Base-by-base conservation (phyloP, 1,140 invertebrate genomes). In the Penaeus japonicus region DNA sequence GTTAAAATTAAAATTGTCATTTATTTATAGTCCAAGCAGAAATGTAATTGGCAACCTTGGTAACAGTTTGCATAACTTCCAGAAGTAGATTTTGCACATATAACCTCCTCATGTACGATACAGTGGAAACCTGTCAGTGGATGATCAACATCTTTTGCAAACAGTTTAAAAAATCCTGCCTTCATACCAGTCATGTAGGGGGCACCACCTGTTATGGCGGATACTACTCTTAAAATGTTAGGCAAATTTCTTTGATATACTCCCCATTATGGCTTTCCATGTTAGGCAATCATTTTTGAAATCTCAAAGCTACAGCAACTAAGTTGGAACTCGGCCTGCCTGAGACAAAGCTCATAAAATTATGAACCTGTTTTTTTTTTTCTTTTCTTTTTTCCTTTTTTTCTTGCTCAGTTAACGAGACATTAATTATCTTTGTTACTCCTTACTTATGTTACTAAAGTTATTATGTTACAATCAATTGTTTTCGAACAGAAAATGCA, bases 1-100 rank as follows among this genome's bases (percentile, higher is more conserved):
- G 91, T 90, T 91, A 91, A 89, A 89, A 85, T 79, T 90, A 55
- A 90, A 91, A 92, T 87, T 91, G 87, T 89, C 89, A 62, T 89
- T 91, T 92, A 80, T 91, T 91, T 91, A 91, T 91, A 79, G 91
- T 85, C 57, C 87, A 83, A 85, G 88, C 84, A 70, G 90, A 91
- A 70, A 92, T 91, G 73, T 89, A 86, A 89, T 91, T 80, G 53
- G 53, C 78, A 80, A 80, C 35, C 24, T 80, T 80, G 27, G 35
- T 80, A 35, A 80, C 78, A 35, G 35, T 47, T 80, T 80, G 27
- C 15, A 80, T 80, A 17, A 80, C 18, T 35, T 80, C 78, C 24
- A 39, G 27, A 35, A 92, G 90, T 91, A 27, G 70, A 75, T 86
- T 87, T 80, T 84, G 57, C 82, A 79, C 77, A 88, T 85, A 86